These are phyloP conservation scores for Pachyuromys duprasi DNA, from an alignment of 2,797 vertebrate genomes.

Conservation along the genomic window DNA sequence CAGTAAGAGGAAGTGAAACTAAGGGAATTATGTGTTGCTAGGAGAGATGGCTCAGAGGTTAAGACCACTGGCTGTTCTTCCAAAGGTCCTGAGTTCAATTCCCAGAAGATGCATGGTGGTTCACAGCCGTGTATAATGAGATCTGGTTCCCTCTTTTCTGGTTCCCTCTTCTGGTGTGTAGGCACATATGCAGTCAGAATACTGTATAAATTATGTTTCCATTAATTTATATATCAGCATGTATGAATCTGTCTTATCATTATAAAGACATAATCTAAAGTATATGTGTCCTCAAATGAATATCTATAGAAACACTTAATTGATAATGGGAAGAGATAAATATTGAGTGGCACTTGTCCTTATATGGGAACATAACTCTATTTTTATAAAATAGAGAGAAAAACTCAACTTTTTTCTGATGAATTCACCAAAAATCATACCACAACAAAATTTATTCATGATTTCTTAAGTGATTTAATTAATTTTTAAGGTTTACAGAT, in stretches of 20 bases:
- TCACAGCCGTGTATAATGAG: too few relatives aligned
- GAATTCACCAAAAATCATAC: conserved; percentile 39
- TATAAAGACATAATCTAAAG: conserved; percentile 31
- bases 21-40: not conserved
- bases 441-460: conserved; percentile 30
- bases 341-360: not conserved
- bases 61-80: too few relatives aligned
- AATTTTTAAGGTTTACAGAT: conserved; percentile 34
- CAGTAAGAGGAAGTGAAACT: not conserved
- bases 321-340: conserved; percentile 17
- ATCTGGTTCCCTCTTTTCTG: too few relatives aligned
- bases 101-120: too few relatives aligned
- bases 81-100: too few relatives aligned
- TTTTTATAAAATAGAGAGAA: conserved; percentile 27
- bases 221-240: not conserved
- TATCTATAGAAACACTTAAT: not conserved
- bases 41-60: too few relatives aligned
- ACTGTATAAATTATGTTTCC: not conserved
- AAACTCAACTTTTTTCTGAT: not conserved
- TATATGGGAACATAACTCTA: not conserved
- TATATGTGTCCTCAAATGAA: not conserved
- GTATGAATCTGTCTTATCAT: conserved; percentile 19
- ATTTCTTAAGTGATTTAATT: conserved; percentile 58
- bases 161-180: too few relatives aligned
- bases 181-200: too few relatives aligned